Base-by-base conservation (phyloP, 2,113 vertebrate genomes). In the Pao palembangensis region DNA sequence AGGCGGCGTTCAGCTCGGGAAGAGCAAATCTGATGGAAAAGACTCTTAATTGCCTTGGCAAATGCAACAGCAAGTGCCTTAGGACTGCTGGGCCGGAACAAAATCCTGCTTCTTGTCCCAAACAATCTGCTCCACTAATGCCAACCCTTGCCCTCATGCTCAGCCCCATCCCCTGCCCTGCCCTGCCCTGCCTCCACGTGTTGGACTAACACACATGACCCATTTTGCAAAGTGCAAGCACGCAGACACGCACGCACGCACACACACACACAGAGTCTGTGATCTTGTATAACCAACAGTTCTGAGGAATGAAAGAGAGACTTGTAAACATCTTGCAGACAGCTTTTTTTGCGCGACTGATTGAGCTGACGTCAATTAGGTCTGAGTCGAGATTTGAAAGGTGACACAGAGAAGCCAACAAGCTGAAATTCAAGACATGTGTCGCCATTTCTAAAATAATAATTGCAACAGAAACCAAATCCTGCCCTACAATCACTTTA, bases 191-290 rank as follows among this genome's bases (percentile, higher is more conserved):
- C n/a, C n/a, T n/a, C n/a, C n/a, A n/a, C n/a, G n/a, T n/a, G n/a
- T 70, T 75, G 71, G 55, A 38, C 61, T 79, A 81, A 85, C 78
- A 78, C 78, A 76, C 66, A 75, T 78, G 77, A 84, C 84, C 87
- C 70, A 84, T 64, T 84, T 84, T 73, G 34, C 55, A 20, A 41
- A 38, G 48, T 71, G 21, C 62, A 17, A 51, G 41, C 62, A 28
- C 58, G 21, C 58, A 20, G 16, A 64, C 67, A 46, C 51, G 48
- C 34, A 42, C 38, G 42, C 43, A 46, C 44, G 20, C 51, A 52
- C 21, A 23, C 69, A 61, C 51, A 60, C 44, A 47, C n/a, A n/a
- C 44, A 47, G 10, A 8, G 15, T 56, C 46, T 49, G 41, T 19
- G 47, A 47, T 44, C 66, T 81, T 78, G 75, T 78, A 49, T 82